These are phyloP conservation scores for Rhombomys opimus DNA, from an alignment of 2,113 vertebrate genomes.

Conservation along the genomic window DNA sequence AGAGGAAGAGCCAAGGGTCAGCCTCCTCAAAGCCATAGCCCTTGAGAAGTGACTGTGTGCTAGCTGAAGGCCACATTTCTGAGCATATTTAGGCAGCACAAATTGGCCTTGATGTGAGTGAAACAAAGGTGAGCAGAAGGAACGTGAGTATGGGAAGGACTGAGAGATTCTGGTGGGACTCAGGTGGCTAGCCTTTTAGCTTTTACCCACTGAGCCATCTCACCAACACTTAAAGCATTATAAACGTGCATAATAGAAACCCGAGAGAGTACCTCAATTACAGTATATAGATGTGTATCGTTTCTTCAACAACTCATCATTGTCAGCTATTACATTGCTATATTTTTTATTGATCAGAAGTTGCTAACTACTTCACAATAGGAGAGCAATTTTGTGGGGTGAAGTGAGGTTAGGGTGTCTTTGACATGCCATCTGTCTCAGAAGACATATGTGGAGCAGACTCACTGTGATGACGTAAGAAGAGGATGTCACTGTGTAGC, in stretches of 20 bases:
- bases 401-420: neutral
- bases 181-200: neutral
- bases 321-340: neutral
- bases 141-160: neutral
- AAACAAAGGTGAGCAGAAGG: neutral
- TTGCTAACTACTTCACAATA: slow-evolving; percentile 8
- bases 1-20: neutral
- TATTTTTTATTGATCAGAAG: neutral
- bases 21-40: neutral
- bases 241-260: neutral
- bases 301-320: neutral
- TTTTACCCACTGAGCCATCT: neutral
- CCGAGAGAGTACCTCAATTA: neutral
- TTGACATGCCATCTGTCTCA: neutral
- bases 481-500: neutral
- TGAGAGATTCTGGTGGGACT: neutral
- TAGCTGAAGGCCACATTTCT: neutral
- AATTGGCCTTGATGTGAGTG: neutral
- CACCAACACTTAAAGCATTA: neutral
- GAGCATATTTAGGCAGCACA: neutral
- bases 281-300: neutral
- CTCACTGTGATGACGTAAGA: neutral
- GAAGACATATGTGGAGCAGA: neutral
- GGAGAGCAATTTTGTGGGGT: neutral
- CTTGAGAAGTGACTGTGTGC: neutral